Conservation (phyloP, 2,888 invertebrate species). For the Pachycephus smyrnensis region DNA sequence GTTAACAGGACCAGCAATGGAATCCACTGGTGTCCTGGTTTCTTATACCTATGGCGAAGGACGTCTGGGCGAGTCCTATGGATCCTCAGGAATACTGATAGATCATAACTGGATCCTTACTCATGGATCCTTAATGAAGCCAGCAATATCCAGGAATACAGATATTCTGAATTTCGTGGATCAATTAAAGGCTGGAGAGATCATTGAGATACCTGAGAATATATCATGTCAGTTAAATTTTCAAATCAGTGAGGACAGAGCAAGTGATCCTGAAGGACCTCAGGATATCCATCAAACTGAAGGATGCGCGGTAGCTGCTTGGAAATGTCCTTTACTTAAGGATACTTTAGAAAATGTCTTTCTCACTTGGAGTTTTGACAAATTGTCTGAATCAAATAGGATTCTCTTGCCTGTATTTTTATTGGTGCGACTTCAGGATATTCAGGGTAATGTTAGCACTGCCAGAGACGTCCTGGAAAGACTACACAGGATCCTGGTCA, state of each 20-base stretch:
- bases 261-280: neutral
- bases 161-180: constrained; percentile 28
- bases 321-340: constrained; percentile 71
- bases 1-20: constrained; percentile 52
- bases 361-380: constrained; percentile 70
- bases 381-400: constrained; percentile 66
- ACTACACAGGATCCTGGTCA: constrained; percentile 19
- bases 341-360: constrained; percentile 69
- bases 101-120: constrained; percentile 70
- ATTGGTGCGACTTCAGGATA: constrained; percentile 67
- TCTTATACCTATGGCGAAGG: constrained; percentile 68
- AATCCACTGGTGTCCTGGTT: constrained; percentile 69
- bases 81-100: constrained; percentile 70
- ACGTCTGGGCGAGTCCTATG: constrained; percentile 51
- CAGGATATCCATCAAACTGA: constrained; percentile 36
- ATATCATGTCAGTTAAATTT: neutral
- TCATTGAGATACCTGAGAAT: constrained; percentile 29
- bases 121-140: constrained; percentile 69
- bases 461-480: constrained; percentile 1
- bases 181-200: constrained; percentile 31
- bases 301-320: constrained; percentile 69
- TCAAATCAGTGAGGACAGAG: neutral
- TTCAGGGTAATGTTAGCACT: neutral
- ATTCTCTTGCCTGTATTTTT: constrained; percentile 70
- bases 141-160: constrained; percentile 54